Base-by-base conservation (phyloP, 2,113 vertebrate genomes). In the Corapipo altera region DNA sequence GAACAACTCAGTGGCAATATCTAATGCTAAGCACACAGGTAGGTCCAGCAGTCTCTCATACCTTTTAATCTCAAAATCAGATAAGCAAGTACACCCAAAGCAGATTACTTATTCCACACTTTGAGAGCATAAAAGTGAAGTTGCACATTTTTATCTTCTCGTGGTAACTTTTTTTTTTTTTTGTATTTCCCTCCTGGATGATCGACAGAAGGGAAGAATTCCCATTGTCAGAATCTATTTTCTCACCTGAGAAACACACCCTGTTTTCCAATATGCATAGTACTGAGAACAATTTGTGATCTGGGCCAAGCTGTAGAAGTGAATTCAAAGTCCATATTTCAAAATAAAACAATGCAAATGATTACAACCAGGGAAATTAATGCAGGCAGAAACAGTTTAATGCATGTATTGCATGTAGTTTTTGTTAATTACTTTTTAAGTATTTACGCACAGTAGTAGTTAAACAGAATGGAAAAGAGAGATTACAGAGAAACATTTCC, bases 341-440 rank as follows among this genome's bases (percentile, higher is more conserved):
- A 90, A 91, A 92, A 74, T 30, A 62, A 77, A 86, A 71, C 41
- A 80, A 85, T 41, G 61, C 24, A 90, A 94, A 91, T 35, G 19
- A 49, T 52, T 49, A 41, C 17, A 75, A 91, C 39, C 26, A 81
- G 81, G 76, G 61, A 92, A 91, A 92, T 69, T 12, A 93, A 61
- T 57, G 61, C 80, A 91, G 65, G 51, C 79, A 86, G 83, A 44
- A 84, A 55, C 30, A 81, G 23, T 46, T 64, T 65, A 81, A 95
- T 65, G 83, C 52, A 71, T 52, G 35, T 65, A 69, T 78, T 91
- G 55, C 51, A 37, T 72, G 73, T 5, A 52, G 61, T 39, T 96
- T 92, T 35, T 69, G 89, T 84, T 95, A 97, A 96, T 91, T 90
- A 90, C 85, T 93, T 95, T 92, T 95, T 43, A 96, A 95, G 91